These are phyloP conservation scores for Hippocampus kuda DNA, from an alignment of 2,797 vertebrate species.

Conservation along the genomic window DNA sequence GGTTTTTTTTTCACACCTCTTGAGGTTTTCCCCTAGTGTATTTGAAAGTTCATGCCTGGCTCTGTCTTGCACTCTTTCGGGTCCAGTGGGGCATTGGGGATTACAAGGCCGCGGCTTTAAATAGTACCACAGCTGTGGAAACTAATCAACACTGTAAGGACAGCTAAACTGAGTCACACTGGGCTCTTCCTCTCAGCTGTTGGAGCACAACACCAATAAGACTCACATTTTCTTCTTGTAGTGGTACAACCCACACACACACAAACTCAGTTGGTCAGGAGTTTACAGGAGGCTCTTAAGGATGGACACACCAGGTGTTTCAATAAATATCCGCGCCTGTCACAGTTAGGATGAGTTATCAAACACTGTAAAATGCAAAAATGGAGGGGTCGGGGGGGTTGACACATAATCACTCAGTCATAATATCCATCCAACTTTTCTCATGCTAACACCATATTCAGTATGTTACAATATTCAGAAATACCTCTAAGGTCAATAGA, in stretches of 20 bases:
- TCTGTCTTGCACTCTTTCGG: constrained; percentile 24
- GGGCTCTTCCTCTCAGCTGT: constrained; percentile 44
- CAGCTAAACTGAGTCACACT: constrained; percentile 55
- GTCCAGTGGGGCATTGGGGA: constrained; percentile 35
- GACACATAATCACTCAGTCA: neutral
- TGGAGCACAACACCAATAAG: constrained; percentile 21
- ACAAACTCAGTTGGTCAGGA: constrained; percentile 22
- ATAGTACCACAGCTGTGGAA: constrained; percentile 70
- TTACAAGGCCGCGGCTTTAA: constrained; percentile 59
- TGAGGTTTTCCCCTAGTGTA: neutral
- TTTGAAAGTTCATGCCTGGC: neutral
- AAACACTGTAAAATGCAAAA: neutral
- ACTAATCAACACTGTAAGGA: constrained; percentile 56
- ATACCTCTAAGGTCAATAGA: too few species aligned
- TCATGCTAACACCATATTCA: too few species aligned
- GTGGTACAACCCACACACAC: constrained; percentile 25
- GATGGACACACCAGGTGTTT: neutral
- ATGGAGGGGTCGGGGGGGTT: neutral
- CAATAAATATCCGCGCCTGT: neutral
- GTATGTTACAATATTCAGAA: too few species aligned
- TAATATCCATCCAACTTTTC: neutral
- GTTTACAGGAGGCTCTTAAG: neutral
- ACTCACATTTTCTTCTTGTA: constrained; percentile 24
- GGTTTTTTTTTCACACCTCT: too few species aligned
- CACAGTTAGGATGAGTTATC: neutral